Base-by-base conservation (phyloP, 2,113 vertebrate genomes). In the Thunnus maccoyii region DNA sequence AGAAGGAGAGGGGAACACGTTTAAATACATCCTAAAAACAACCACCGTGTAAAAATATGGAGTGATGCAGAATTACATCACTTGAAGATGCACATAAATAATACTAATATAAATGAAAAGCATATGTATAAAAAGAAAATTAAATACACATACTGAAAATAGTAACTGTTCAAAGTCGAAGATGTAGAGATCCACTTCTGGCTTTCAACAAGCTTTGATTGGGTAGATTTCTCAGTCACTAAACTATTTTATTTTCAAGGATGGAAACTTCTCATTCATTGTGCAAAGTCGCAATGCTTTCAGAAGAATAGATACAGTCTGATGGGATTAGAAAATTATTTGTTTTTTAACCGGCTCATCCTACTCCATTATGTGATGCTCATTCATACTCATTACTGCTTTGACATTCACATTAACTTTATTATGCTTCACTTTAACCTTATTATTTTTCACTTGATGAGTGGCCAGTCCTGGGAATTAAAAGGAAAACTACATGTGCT, bases 381-480 rank as follows among this genome's bases (percentile, higher is more conserved):
- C 20, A 65, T 70, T 72, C 46, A 50, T 60, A 50, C 15, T 66
- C 48, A 80, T 66, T 30, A 51, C 10, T 50, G 1, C 16, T 57
- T 17, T 73, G 62, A 50, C 62, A 54, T 50, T 63, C 25, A 75
- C 58, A 75, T 60, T 36, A 60, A 70, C 25, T 30, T 30, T 15
- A 67, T 50, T 69, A 46, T 50, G 44, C 7, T 14, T 15, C 13
- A 63, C 6, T 0, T 66, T 41, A 41, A 41, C 36, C 36, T 41
- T 41, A 41, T 41, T 41, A 41, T 41, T 9, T 9, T 41, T 41
- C 36, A 41, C 36, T 41, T 41, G 47, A 58, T 47, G 18, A 66
- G n/a, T 41, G 17, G 17, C 4, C 0, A 5, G 8, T 17, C 12
- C 50, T 30, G 57, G 18, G 22, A n/a, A 58, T 83, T 70, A 13